A percentile compares a stretch with the other conserved stretches of the same genome.
These are phyloP conservation scores for Penelope pileata DNA, from an alignment of 2,113 vertebrate species.

Conservation along the genomic window DNA sequence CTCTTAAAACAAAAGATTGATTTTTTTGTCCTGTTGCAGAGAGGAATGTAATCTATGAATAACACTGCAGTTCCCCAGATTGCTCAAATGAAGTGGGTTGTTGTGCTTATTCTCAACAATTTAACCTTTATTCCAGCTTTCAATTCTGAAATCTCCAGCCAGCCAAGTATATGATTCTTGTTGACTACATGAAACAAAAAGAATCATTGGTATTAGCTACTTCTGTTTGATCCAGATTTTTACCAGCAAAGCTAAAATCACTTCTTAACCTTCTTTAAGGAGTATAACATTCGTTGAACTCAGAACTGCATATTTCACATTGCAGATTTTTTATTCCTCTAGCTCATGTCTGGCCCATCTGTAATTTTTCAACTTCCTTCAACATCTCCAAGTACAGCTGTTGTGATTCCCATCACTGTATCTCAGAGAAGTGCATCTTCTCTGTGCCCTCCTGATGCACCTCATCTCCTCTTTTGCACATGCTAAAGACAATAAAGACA, in stretches of 20 bases:
- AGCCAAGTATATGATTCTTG: background rate
- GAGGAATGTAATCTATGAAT: conserved; percentile 49
- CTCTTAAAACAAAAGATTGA: background rate
- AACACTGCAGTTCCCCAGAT: conserved; percentile 28
- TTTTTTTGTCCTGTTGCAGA: background rate
- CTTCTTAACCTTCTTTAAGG: background rate
- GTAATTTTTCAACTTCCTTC: background rate
- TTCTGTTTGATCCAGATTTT: background rate
- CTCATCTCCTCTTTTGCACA: background rate
- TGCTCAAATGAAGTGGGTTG: conserved; percentile 21
- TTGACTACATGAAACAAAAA: background rate
- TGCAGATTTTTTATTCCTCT: background rate
- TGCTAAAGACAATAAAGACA: background rate
- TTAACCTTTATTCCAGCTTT: background rate
- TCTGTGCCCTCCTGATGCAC: background rate
- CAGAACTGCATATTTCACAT: accelerated
- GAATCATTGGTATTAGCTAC: background rate
- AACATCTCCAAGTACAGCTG: background rate
- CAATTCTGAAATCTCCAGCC: background rate
- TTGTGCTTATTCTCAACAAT: conserved; percentile 4
- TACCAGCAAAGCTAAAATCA: background rate
- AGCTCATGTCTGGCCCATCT: background rate
- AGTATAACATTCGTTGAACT: background rate
- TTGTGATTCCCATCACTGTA: background rate
- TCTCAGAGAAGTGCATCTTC: background rate